A percentile compares a stretch with the other conserved stretches of the same genome.
phyloP scores from a whole-genome alignment of 2,797 vertebrate species.

The Thripadectes ignobilis region DNA sequence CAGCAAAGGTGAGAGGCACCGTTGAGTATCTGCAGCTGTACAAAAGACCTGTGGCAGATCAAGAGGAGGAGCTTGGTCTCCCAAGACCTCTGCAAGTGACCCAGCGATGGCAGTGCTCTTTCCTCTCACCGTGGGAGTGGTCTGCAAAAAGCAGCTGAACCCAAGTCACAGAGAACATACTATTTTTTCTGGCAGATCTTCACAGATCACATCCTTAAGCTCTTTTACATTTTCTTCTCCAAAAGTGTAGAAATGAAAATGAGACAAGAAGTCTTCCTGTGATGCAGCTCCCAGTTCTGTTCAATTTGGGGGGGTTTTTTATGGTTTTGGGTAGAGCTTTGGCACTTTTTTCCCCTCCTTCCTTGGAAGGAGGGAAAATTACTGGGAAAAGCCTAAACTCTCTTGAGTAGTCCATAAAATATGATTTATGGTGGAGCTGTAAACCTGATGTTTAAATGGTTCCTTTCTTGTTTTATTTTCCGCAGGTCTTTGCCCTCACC shows the following conservation, averaged over 20 bases:
- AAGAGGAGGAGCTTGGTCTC: not conserved
- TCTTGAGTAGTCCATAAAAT: not conserved
- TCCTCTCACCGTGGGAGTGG: not conserved
- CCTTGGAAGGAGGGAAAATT: not conserved
- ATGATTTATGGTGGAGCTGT: not conserved
- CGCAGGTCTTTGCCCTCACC: conserved; percentile 51
- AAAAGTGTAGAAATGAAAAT: not conserved
- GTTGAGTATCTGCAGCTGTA: fast-evolving
- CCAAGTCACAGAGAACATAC: not conserved
- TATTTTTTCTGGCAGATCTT: not conserved
- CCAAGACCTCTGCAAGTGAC: not conserved
- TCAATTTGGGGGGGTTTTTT: not conserved
- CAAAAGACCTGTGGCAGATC: not conserved
- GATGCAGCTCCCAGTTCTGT: not conserved
- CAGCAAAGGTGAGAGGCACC: not conserved
- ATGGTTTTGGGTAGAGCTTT: not conserved
- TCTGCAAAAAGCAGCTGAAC: not conserved
- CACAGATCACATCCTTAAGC: not conserved
- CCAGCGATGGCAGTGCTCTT: not conserved
- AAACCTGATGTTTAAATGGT: not conserved
- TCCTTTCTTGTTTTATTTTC: conserved; percentile 20
- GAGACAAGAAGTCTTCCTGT: not conserved
- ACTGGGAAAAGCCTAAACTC: not conserved
- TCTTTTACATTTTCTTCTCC: not conserved
- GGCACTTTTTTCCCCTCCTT: not conserved